Evolutionary conservation across 1,140 invertebrate species (phyloP).

Genomic region (Thaumetopoea pityocampa): DNA sequence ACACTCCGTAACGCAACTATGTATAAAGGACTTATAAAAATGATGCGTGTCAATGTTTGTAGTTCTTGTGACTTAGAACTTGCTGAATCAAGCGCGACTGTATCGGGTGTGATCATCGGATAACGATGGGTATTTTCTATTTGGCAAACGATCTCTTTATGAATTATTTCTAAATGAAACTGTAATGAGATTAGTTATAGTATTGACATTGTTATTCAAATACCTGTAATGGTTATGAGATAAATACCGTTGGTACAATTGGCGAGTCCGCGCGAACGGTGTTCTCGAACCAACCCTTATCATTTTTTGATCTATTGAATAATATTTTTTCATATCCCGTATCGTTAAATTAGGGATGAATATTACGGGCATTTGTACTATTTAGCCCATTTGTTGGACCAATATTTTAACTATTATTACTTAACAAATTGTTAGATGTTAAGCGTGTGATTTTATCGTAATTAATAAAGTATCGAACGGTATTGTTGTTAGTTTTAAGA

Average conservation of each 20-base stretch:
- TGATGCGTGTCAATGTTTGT: slow-evolving; percentile 64
- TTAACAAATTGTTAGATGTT: slow-evolving; percentile 75
- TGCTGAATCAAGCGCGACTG: slow-evolving; percentile 46
- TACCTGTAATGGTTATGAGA: slow-evolving; percentile 68
- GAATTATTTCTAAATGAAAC: slow-evolving; percentile 66
- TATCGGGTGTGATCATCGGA: slow-evolving; percentile 62
- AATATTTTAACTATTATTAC: slow-evolving; percentile 76
- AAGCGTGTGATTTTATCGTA: slow-evolving; percentile 75
- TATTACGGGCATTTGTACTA: slow-evolving; percentile 76
- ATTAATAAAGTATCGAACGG: slow-evolving; percentile 71
- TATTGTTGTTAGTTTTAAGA: slow-evolving; percentile 75
- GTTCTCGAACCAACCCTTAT: slow-evolving; percentile 70
- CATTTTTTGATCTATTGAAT: slow-evolving; percentile 74
- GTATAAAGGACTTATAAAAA: slow-evolving; percentile 34
- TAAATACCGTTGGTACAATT: slow-evolving; percentile 64
- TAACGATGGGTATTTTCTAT: slow-evolving; percentile 45
- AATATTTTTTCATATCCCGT: slow-evolving; percentile 76
- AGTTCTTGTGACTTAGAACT: slow-evolving; percentile 52
- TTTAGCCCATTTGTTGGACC: slow-evolving; percentile 76
- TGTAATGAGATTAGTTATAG: slow-evolving; percentile 74
- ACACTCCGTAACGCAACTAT: slow-evolving; percentile 42
- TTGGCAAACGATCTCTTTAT: slow-evolving; percentile 58
- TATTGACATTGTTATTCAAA: slow-evolving; percentile 74
- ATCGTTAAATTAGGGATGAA: slow-evolving; percentile 75
- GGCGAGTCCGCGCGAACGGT: slow-evolving; percentile 55